Evolutionary conservation across 2,888 invertebrate species (phyloP), one percentile per base, ranked within the genome.

Genomic region (Xiphydria camelus): DNA sequence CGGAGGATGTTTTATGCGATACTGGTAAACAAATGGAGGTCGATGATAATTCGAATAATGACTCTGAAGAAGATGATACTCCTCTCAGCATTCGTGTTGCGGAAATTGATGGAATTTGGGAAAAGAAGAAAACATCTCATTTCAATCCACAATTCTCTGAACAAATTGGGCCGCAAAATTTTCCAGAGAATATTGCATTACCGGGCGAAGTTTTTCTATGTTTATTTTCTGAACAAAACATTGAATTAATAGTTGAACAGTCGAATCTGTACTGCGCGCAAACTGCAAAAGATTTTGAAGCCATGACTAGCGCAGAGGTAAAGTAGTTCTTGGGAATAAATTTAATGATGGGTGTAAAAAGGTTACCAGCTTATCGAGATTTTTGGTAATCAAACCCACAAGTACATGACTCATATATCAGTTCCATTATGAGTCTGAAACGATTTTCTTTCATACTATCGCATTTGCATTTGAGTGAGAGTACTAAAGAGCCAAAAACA

Each of bases 381-480:
- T n/a, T n/a, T n/a, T n/a, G n/a, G n/a, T n/a, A n/a, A n/a, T n/a
- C n/a, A n/a, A n/a, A n/a, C n/a, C n/a, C n/a, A n/a, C n/a, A n/a
- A n/a, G n/a, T n/a, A n/a, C n/a, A n/a, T n/a, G n/a, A n/a, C n/a
- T n/a, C n/a, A n/a, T 46, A 32, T 43, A 46, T 41, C 0, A 32
- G 41, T 22, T 25, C 5, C 36, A n/a, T 41, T 36, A 46, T 41
- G 35, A 41, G 3, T 41, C 41, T 46, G 29, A 41, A 46, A 36
- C 41, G 46, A 36, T 46, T 46, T 41, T 34, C 29, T 19, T 36
- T 29, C 19, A n/a, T n/a, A n/a, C n/a, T n/a, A n/a, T n/a, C n/a
- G n/a, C n/a, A n/a, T n/a, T n/a, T n/a, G n/a, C 62, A 63, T 49
- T 21, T 63, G 21, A 59, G 55, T 50, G 56, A 64, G 38, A 57